Evolutionary conservation across 2,888 invertebrate genomes (phyloP).

Genomic region (Pristionchus entomophagus): DNA sequence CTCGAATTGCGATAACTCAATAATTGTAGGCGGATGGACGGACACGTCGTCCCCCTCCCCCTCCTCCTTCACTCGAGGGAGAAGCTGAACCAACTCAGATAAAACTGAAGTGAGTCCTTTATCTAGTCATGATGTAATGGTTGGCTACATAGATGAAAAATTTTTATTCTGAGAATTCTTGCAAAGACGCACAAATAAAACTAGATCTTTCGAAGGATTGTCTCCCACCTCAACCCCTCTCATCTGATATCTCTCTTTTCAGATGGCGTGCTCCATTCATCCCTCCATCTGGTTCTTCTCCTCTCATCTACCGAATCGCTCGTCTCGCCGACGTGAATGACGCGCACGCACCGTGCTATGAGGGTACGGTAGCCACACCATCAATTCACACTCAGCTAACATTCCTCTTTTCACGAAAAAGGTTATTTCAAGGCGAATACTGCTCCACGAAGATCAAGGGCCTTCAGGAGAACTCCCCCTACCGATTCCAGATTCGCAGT

Average conservation of each 20-base stretch:
- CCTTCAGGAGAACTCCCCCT: conserved; percentile 83
- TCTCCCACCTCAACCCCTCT: too few relatives aligned
- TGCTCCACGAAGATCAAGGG: conserved; percentile 61
- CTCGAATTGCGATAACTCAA: conserved; percentile 81
- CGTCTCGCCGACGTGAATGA: conserved; percentile 75
- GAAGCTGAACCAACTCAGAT: conserved; percentile 81
- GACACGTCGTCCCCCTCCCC: conserved; percentile 88
- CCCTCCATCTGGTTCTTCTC: not conserved
- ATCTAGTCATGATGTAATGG: too few relatives aligned
- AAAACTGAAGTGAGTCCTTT: conserved; percentile 85
- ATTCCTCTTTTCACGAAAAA: not conserved
- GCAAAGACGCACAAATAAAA: too few relatives aligned
- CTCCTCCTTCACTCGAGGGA: conserved; percentile 82
- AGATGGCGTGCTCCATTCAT: conserved; percentile 2
- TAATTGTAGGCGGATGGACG: conserved; percentile 79
- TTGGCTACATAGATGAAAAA: too few relatives aligned
- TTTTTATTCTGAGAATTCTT: too few relatives aligned
- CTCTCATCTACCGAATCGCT: conserved; percentile 17
- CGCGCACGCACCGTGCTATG: conserved; percentile 65
- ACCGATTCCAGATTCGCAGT: conserved; percentile 87
- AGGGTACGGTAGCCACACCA: conserved; percentile 47
- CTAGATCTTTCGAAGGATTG: too few relatives aligned
- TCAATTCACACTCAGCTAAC: not conserved
- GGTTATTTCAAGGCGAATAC: conserved; percentile 55
- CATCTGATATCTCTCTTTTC: too few relatives aligned